Percentiles rank a stretch among this genome's conserved stretches.
These are phyloP conservation scores for Lethocerus indicus DNA, from an alignment of 1,140 invertebrate genomes.

Conservation along the genomic window DNA sequence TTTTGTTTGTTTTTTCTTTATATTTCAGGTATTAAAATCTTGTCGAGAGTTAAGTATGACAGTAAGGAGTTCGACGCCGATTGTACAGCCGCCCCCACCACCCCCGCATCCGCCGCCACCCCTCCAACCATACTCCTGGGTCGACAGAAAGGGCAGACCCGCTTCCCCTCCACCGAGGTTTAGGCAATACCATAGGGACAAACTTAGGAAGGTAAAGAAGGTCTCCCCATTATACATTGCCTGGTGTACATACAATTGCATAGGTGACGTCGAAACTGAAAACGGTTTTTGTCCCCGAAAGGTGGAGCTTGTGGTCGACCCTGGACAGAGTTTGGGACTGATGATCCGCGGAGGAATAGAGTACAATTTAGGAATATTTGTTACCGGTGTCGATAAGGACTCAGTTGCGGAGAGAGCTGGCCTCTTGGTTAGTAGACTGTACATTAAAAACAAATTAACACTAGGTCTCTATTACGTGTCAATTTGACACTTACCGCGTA, in stretches of 20 bases:
- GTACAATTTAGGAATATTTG: constrained; percentile 86
- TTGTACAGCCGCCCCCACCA: constrained; percentile 27
- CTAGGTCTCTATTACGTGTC: no score
- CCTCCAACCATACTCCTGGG: constrained; percentile 77
- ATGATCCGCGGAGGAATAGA: constrained; percentile 89
- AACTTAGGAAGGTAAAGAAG: constrained; percentile 25
- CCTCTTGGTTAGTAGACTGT: constrained; percentile 62
- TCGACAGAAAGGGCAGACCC: constrained; percentile 70
- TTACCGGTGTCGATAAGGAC: constrained; percentile 83
- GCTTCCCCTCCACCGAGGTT: constrained; percentile 62
- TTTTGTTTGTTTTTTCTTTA: constrained; percentile 1
- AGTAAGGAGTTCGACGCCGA: constrained; percentile 46
- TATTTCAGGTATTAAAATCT: constrained; percentile 63
- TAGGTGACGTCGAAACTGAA: no score
- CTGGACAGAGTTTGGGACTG: constrained; percentile 74
- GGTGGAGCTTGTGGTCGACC: constrained; percentile 71
- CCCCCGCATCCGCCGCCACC: constrained; percentile 32
- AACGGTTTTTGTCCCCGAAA: no score
- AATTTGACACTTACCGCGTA: no score
- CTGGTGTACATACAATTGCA: no score
- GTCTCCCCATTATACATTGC: no score
- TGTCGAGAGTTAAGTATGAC: constrained; percentile 73
- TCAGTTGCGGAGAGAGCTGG: constrained; percentile 80
- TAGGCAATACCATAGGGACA: constrained; percentile 23
- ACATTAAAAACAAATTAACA: no score